Evolutionary conservation across 30 jellyfish, hydroid and myxozoan genomes (phyloP).

Genomic region (Cassiopea andromeda): DNA sequence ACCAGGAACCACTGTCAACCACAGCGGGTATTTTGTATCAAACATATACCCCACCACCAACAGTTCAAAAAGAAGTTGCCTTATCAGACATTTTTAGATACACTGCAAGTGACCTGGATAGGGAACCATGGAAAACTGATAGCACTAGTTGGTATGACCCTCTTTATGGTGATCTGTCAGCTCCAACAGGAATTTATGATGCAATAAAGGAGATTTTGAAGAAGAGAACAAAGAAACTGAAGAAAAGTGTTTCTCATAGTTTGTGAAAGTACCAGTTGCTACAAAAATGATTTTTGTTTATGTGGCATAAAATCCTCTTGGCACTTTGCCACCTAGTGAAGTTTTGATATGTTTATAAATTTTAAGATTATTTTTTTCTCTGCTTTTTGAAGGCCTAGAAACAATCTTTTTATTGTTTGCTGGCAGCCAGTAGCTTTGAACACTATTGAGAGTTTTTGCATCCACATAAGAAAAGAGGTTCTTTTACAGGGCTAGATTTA

Average conservation of each 20-base stretch:
- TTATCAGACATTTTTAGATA: constrained; percentile 64
- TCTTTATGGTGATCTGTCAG: constrained; percentile 92
- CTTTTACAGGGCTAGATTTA: too few species aligned
- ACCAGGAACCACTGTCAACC: constrained; percentile 63
- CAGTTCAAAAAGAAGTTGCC: constrained; percentile 55
- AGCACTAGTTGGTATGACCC: constrained; percentile 94
- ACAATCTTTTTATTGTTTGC: too few species aligned
- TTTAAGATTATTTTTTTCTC: too few species aligned
- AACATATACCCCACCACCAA: constrained; percentile 95
- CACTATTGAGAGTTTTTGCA: too few species aligned
- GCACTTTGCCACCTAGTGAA: background rate
- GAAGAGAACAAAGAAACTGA: constrained; percentile 59
- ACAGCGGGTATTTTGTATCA: constrained; percentile 71
- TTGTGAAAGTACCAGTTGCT: background rate
- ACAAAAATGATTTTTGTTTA: background rate
- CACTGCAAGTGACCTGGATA: constrained; percentile 74
- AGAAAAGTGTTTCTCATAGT: constrained; percentile 3
- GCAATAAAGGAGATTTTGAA: constrained; percentile 83
- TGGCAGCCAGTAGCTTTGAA: too few species aligned
- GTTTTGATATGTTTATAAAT: background rate
- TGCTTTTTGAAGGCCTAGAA: too few species aligned
- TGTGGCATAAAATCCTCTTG: background rate
- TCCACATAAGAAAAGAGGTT: too few species aligned
- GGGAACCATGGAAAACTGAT: constrained; percentile 91
- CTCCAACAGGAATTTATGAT: constrained; percentile 93